Conservation (phyloP, 2,888 invertebrate species). For the Trachelus iudaicus region DNA sequence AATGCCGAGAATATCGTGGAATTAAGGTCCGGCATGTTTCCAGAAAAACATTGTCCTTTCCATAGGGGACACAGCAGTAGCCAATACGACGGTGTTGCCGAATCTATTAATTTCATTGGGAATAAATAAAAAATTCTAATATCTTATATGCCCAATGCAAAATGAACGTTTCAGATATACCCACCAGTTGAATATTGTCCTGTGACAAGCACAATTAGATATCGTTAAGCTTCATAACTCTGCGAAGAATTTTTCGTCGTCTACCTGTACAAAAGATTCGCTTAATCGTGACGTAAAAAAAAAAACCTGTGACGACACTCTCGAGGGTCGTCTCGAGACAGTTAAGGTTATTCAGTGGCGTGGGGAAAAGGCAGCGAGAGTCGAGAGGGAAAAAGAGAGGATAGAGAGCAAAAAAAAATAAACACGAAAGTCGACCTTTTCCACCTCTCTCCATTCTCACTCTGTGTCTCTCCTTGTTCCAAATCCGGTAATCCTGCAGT, state of each 20-base stretch:
- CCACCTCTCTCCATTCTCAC: constrained; percentile 12
- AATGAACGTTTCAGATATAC: background rate
- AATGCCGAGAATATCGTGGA: background rate
- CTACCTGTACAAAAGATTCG: background rate
- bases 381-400: background rate
- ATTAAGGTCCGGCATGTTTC: background rate
- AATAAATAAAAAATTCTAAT: background rate
- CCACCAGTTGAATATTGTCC: background rate
- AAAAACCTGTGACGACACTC: background rate
- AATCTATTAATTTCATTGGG: background rate
- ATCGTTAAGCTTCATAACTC: background rate
- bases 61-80: background rate
- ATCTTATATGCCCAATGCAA: background rate
- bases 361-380: background rate
- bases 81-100: background rate
- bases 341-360: background rate
- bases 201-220: background rate
- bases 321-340: background rate
- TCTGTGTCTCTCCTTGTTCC: constrained; percentile 10
- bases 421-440: background rate
- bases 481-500: constrained; percentile 20
- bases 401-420: background rate
- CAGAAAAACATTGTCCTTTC: background rate
- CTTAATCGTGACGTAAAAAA: background rate
- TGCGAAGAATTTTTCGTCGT: background rate